Conservation (phyloP, 2,113 vertebrate species). For the Rhinogobius similis region DNA sequence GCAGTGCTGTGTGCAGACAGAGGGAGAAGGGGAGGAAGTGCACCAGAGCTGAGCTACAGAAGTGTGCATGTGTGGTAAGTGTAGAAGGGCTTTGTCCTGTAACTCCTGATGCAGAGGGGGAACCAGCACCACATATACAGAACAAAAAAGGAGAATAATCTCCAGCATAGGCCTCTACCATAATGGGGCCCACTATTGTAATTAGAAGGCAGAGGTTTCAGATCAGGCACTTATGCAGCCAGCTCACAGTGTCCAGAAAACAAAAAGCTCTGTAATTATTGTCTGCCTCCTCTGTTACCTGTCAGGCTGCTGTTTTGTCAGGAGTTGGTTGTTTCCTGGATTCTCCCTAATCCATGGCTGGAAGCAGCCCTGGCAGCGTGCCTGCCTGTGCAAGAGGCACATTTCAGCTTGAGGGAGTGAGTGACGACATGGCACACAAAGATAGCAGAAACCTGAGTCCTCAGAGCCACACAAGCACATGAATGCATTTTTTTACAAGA, state of each 20-base stretch:
- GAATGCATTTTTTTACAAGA: constrained; percentile 82
- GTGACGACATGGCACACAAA: constrained; percentile 84
- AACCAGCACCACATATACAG: constrained; percentile 52
- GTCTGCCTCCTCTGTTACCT: constrained; percentile 82
- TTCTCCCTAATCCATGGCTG: constrained; percentile 79
- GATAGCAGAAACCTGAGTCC: constrained; percentile 84
- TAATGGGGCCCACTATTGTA: constrained; percentile 84
- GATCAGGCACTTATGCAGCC: constrained; percentile 84
- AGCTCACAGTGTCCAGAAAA: constrained; percentile 82
- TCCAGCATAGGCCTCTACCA: constrained; percentile 79
- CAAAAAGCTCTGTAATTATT: constrained; percentile 86
- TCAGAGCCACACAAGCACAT: constrained; percentile 75
- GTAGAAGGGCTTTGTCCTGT: constrained; percentile 42
- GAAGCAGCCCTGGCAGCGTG: constrained; percentile 77
- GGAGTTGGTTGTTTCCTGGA: constrained; percentile 78
- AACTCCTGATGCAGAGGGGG: constrained; percentile 59
- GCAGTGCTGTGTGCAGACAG: constrained; percentile 49
- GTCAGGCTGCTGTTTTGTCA: constrained; percentile 79
- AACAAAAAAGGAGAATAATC: constrained; percentile 76
- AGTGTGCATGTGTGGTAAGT: constrained; percentile 44
- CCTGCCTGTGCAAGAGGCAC: constrained; percentile 77
- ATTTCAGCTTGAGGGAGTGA: constrained; percentile 77
- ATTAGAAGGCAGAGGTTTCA: constrained; percentile 85
- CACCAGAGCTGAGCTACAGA: constrained; percentile 55
- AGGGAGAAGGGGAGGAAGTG: constrained; percentile 43